Evolutionary conservation across 2,113 vertebrate genomes (phyloP).

Genomic region (Progne subis): DNA sequence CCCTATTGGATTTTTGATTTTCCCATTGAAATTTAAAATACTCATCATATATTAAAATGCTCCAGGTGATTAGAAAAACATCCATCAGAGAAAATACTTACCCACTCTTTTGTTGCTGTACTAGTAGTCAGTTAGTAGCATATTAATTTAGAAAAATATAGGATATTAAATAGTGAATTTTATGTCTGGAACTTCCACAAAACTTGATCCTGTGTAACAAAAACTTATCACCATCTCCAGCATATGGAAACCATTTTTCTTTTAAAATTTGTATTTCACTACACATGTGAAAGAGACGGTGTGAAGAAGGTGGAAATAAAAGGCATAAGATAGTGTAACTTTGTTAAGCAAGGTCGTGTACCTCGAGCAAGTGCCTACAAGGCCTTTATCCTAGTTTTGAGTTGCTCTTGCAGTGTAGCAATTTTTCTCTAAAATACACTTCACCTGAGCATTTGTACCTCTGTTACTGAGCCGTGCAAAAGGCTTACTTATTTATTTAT

Average conservation of each 20-base stretch:
- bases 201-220: not conserved
- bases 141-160: not conserved
- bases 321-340: not conserved
- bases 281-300: not conserved
- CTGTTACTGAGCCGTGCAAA: rapidly evolving
- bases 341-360: not conserved
- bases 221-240: not conserved
- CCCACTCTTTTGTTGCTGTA: not conserved
- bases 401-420: not conserved
- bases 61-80: not conserved
- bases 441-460: not conserved
- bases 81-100: not conserved
- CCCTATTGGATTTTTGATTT: not conserved
- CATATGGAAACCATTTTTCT: not conserved
- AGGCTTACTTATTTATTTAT: not conserved
- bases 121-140: not conserved
- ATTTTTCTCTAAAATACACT: not conserved
- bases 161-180: not conserved
- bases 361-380: not conserved
- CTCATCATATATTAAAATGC: not conserved
- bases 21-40: not conserved
- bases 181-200: not conserved
- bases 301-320: not conserved
- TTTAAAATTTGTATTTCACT: not conserved
- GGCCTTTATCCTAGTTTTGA: not conserved